Conservation (phyloP, 2,888 invertebrate genomes). For the Dryocosmus kuriphilus region DNA sequence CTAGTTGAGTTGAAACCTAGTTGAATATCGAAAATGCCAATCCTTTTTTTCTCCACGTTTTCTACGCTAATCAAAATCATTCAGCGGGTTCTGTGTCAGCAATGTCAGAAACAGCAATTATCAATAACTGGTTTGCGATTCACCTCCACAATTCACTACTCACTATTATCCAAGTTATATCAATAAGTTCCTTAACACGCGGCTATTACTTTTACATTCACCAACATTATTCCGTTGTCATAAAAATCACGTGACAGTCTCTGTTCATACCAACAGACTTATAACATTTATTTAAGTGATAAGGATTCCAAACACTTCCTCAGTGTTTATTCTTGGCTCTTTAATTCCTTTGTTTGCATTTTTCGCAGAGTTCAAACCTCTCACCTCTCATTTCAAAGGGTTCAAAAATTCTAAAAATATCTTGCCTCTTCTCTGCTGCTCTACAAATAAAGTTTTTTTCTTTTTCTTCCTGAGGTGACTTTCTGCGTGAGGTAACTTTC, state of each 20-base stretch:
- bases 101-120: background rate
- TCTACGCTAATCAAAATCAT: background rate
- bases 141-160: constrained; percentile 24
- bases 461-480: background rate
- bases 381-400: background rate
- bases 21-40: constrained; percentile 8
- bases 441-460: background rate
- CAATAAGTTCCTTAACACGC: background rate
- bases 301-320: background rate
- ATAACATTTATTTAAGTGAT: background rate
- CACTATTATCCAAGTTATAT: background rate
- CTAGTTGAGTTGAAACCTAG: background rate
- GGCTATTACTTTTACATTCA: constrained; percentile 12
- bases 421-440: background rate
- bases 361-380: background rate
- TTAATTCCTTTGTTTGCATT: background rate
- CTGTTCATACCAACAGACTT: background rate
- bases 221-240: background rate
- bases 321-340: background rate
- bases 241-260: constrained; percentile 5
- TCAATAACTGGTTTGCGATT: constrained; percentile 18
- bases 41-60: background rate
- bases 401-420: background rate
- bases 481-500: background rate
- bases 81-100: background rate